Evolutionary conservation across 2,888 invertebrate species (phyloP), one percentile per base, ranked within the genome.

Genomic region (Heliconius hortense): DNA sequence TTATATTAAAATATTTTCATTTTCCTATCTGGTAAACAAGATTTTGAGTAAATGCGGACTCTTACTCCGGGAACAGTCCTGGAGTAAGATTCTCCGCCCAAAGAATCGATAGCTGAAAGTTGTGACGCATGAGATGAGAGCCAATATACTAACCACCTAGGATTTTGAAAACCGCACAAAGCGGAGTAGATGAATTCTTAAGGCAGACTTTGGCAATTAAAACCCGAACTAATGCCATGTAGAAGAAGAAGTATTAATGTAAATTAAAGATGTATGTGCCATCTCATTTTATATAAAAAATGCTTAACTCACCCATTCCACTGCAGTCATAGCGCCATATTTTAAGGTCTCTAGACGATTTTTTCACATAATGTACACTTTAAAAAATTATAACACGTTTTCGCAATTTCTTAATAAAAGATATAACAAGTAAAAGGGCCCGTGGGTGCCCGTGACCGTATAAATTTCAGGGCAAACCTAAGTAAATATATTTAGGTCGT

Each of bases 401-500:
- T 53, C 56, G n/a, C 56, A 56, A 28, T 69, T 69, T 56, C 56
- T 69, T 69, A 56, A 69, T 56, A 56, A 69, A 69, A 69, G 7
- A 53, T 69, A 53, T 68, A 69, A 53, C 53, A 11, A 53, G 68
- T 31, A 31, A 53, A 69, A 31, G 56, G 56, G 7, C 69, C 56
- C 69, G 56, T 69, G 56, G 35, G 56, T 4, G 56, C n/a, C 56
- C 4, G 56, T 56, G 24, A 24, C 56, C 69, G 35, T 35, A 56
- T 69, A 69, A 31, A 69, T 56, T 69, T 56, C 56, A 13, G 56
- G 53, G 24, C 13, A 39, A n/a, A 66, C 56, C 69, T 56, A 56
- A 69, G 56, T 69, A 69, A 69, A 69, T 69, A 69, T 69, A 69
- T 35, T 69, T 56, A 69, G 56, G 31, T 35, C 56, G 69, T 56